Evolutionary conservation across 92 coral and sea anemone genomes (phyloP).

Genomic region (Chrysogorgia sp.): DNA sequence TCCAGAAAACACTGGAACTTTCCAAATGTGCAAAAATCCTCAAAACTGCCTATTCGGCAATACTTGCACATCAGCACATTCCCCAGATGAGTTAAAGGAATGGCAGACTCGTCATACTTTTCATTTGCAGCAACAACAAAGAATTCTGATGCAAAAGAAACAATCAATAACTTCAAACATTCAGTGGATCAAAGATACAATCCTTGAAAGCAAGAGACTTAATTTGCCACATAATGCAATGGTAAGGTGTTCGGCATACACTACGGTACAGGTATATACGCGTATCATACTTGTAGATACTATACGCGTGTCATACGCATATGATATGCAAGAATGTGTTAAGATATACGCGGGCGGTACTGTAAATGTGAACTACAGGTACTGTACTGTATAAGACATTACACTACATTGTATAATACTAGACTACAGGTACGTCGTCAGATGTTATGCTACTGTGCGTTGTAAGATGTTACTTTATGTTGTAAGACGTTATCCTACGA

Average conservation of each 20-base stretch:
- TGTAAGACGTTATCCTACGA: no score
- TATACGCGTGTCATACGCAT: no score
- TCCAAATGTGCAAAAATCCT: slow-evolving; percentile 44
- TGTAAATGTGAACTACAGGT: no score
- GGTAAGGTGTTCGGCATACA: not conserved
- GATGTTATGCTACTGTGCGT: no score
- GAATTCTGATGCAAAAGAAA: not conserved
- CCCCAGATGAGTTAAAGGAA: slow-evolving; percentile 43
- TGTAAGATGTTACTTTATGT: no score
- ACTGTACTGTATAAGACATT: no score
- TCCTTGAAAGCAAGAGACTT: slow-evolving; percentile 31
- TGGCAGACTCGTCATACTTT: slow-evolving; percentile 37
- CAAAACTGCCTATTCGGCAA: slow-evolving; percentile 43
- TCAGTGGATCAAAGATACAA: slow-evolving; percentile 10
- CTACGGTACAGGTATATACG: not conserved
- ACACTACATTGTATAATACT: no score
- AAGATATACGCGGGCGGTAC: no score
- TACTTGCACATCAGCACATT: slow-evolving; percentile 53
- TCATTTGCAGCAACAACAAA: not conserved
- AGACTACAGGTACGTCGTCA: no score
- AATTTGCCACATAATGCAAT: slow-evolving; percentile 21
- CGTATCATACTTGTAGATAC: not conserved
- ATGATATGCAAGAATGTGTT: no score
- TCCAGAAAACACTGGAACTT: slow-evolving; percentile 53
- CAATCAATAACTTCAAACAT: not conserved